Evolutionary conservation across 2,888 invertebrate genomes (phyloP).

Genomic region (Torymus auratus): DNA sequence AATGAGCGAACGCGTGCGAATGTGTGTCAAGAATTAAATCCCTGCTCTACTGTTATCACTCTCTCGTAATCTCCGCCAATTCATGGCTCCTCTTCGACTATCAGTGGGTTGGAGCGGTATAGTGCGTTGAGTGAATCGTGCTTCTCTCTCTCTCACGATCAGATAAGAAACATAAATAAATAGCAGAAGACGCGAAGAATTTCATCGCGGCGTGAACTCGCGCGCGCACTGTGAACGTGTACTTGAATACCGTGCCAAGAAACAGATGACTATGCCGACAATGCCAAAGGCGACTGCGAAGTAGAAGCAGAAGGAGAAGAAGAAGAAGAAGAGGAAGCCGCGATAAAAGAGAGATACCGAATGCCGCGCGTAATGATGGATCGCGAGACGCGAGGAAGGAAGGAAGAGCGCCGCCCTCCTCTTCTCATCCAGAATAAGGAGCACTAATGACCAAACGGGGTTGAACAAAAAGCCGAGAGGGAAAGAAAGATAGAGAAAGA

Average conservation of each 20-base stretch:
- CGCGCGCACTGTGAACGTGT: not conserved
- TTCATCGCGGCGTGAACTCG: not conserved
- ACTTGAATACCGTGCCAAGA: conserved; percentile 23
- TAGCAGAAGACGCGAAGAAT: conserved; percentile 8
- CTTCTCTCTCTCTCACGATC: not conserved
- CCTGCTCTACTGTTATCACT: too few relatives aligned
- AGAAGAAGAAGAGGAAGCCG: not conserved
- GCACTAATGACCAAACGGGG: conserved; percentile 10
- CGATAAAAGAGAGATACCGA: not conserved
- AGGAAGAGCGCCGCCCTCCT: not conserved
- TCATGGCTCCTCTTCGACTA: too few relatives aligned
- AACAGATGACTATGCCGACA: too few relatives aligned
- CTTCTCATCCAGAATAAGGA: not conserved
- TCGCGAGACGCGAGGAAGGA: not conserved
- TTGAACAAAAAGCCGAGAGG: not conserved
- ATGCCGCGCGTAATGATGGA: not conserved
- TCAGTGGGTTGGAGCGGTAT: too few relatives aligned
- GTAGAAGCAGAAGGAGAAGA: not conserved
- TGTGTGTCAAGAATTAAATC: too few relatives aligned
- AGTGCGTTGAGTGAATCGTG: too few relatives aligned
- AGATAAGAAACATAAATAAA: conserved; percentile 19
- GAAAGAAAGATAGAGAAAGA: not conserved
- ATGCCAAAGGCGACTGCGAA: not conserved
- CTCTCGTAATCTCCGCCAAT: too few relatives aligned
- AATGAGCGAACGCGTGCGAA: too few relatives aligned